Percentiles rank a stretch among this genome's conserved stretches.
These are phyloP conservation scores for Phaonia tiefii DNA, from an alignment of 2,888 invertebrate genomes.

Conservation along the genomic window DNA sequence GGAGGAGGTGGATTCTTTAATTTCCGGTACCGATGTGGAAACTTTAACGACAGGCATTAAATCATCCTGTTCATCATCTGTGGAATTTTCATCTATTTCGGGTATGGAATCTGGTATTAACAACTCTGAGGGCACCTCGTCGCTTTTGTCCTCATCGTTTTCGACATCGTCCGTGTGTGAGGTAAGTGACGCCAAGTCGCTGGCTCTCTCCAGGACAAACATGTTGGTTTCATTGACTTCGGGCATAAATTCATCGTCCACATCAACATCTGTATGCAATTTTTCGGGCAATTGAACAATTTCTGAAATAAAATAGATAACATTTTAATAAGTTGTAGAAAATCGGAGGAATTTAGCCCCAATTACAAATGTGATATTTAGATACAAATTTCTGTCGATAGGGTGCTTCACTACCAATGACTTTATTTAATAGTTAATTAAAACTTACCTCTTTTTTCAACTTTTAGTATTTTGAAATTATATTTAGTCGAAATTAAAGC, in stretches of 20 bases:
- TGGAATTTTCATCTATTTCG: conserved; percentile 79
- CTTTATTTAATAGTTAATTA: background rate
- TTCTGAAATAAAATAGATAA: conserved; percentile 4
- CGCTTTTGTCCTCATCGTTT: conserved; percentile 75
- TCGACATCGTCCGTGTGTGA: conserved; percentile 70
- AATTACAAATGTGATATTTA: background rate
- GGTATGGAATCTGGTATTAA: conserved; percentile 79
- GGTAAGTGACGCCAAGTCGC: conserved; percentile 76
- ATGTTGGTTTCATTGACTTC: conserved; percentile 78
- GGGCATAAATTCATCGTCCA: conserved; percentile 79
- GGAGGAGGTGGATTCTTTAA: conserved; percentile 48
- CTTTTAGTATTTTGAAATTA: conserved; percentile 76
- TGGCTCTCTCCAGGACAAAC: conserved; percentile 77
- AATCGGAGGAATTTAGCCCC: too few relatives aligned
- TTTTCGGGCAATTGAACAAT: conserved; percentile 70
- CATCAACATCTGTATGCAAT: conserved; percentile 73
- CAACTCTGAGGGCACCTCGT: conserved; percentile 79
- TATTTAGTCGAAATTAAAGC: conserved; percentile 76
- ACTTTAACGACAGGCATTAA: conserved; percentile 68
- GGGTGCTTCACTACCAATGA: too few relatives aligned
- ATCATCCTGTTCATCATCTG: conserved; percentile 76
- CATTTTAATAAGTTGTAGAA: background rate
- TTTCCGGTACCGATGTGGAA: conserved; percentile 52
- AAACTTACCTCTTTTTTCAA: conserved; percentile 74
- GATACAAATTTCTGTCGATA: too few relatives aligned